Base-by-base conservation (phyloP, 2,113 vertebrate genomes). In the Petaurus breviceps region DNA sequence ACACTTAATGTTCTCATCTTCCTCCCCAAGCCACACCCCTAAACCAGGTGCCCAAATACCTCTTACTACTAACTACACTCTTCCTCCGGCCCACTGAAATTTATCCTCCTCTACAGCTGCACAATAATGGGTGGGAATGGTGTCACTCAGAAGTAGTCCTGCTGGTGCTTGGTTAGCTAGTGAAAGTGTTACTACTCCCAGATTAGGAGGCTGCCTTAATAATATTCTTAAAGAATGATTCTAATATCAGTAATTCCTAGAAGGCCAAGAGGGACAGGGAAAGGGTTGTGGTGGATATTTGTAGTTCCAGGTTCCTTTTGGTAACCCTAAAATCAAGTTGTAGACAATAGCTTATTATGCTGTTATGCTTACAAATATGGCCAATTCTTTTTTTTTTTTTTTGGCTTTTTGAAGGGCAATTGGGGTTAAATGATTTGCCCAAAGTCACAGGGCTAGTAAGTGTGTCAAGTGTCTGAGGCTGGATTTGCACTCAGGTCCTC, bases 201-300 rank as follows among this genome's bases (percentile, higher is more conserved):
- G 57, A 68, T 68, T 68, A 68, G 57, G 57, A 68, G 95, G 54
- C 55, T 0, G 93, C 57, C 55, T 92, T 91, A 92, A 93, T n/a
- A 92, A 54, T n/a, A 94, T 91, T 90, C 54, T 37, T 95, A 92
- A 93, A 90, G n/a, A 90, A 49, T 28, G 37, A 94, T 92, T 94
- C 92, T 89, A 92, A 95, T 94, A 31, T 51, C 92, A 91, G 51
- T 11, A 53, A 89, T 95, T 93, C 90, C 90, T 50, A 93, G 6
- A 61, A 93, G 51, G 24, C 43, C 57, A 46, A 46, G 68, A 93
- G 22, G 77, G 51, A 84, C 8, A 90, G 50, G 52, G 47, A 51
- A 1, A 10, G 25, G 25, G 23, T 4, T 37, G 57, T 14, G n/a
- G 19, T 8, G 1, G 37, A 43, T 84, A 43, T 2, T 84, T 84